Percentiles rank a stretch among this genome's conserved stretches.
Conservation (phyloP, 2,113 vertebrate species). For the Apodemus sylvaticus region DNA sequence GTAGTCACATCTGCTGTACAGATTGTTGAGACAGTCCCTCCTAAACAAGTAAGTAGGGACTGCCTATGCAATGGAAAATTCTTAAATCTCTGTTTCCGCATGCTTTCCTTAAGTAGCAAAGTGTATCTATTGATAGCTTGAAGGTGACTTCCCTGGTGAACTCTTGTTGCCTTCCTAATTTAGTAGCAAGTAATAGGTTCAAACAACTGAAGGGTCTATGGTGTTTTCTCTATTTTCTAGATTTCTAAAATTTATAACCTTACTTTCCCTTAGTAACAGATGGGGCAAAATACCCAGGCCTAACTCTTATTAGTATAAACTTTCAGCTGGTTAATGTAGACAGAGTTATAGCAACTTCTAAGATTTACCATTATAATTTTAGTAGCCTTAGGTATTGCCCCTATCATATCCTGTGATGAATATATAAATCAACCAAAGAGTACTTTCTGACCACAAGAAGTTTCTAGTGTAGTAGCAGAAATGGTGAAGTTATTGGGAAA, state of each 20-base stretch:
- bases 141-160: slow-evolving; percentile 65
- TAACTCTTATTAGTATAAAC: background rate
- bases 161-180: slow-evolving; percentile 65
- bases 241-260: background rate
- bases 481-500: background rate
- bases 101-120: slow-evolving; percentile 56
- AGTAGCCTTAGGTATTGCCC: background rate
- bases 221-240: background rate
- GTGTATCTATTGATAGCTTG: slow-evolving; percentile 35
- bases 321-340: background rate
- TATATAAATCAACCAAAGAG: background rate
- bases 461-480: background rate
- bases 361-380: background rate
- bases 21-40: slow-evolving; percentile 45
- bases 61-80: slow-evolving; percentile 49
- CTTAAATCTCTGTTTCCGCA: background rate
- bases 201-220: background rate
- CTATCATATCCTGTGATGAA: slow-evolving; percentile 4
- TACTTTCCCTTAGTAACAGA: background rate
- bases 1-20: slow-evolving; percentile 67
- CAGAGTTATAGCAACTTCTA: background rate
- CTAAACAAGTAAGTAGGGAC: slow-evolving; percentile 8
- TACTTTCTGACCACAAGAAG: background rate
- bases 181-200: slow-evolving; percentile 19
- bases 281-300: background rate